Base-by-base conservation (phyloP, 2,888 invertebrate genomes). In the Mesodorylaimus sp. region DNA sequence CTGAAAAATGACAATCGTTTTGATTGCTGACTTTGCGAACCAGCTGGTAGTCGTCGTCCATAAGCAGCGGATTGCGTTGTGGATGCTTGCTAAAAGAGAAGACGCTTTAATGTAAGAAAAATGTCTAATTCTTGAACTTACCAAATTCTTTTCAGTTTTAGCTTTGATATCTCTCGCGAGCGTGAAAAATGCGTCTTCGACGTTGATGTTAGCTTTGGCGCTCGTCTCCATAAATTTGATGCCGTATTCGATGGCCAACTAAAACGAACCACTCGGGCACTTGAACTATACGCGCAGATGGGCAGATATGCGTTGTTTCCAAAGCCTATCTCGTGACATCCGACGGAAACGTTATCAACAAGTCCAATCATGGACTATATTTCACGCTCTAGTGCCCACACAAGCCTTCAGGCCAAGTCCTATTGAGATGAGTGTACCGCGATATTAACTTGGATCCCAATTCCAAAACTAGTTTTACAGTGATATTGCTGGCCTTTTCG, bases 161-260 rank as follows among this genome's bases (percentile, higher is more conserved):
- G 84, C 81, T 73, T 93, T 93, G 65, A 93, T 93, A 72, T 93
- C 93, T 69, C 86, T 79, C 54, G 91, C 91, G 69, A 93, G 75
- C 53, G 87, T 88, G 70, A 84, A 85, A 74, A 93, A 93, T 52
- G 91, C 88, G 62, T 85, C 85, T 71, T 93, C 91, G 41, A 93
- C 91, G 69, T 91, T 88, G 69, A 87, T 81, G 68, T 87, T 85
- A 57, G 85, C 82, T 73, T 93, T 93, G 49, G 95, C 93, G 60
- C 89, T 89, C 48, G 93, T 95, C 74, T 95, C 95, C 79, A 93
- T 83, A 73, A 93, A 95, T 74, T 88, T 89, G 61, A 93, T 89
- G 65, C 88, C 86, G 75, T 93, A 89, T 73, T 93, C 91, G 66
- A 89, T 78, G 54, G 93, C 93, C 70, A 95, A 76, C 73, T 89